Evolutionary conservation across 2,113 vertebrate species (phyloP).

Genomic region (Apteryx mantelli): DNA sequence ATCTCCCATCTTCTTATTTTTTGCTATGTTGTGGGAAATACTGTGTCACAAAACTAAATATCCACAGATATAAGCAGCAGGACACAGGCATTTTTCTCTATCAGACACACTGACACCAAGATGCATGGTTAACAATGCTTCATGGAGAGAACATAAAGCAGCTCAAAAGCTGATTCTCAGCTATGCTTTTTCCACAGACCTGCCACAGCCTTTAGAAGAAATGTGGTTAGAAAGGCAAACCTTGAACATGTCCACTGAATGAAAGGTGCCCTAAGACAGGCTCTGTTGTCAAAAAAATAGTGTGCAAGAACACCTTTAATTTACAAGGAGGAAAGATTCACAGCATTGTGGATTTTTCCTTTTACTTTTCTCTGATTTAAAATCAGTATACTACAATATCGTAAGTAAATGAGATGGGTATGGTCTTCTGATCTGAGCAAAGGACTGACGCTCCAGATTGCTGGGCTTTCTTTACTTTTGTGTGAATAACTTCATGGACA

Average conservation of each 20-base stretch:
- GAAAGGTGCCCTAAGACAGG: not conserved
- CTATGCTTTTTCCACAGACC: not conserved
- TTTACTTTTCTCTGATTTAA: not conserved
- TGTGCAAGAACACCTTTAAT: not conserved
- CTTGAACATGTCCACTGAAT: not conserved
- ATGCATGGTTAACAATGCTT: not conserved
- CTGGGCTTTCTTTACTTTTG: not conserved
- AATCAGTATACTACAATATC: not conserved
- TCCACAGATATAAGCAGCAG: not conserved
- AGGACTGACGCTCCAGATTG: not conserved
- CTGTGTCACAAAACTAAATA: slow-evolving; percentile 27
- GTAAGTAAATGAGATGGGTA: not conserved
- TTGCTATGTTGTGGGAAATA: slow-evolving; percentile 33
- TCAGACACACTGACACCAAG: not conserved
- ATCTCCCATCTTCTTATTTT: slow-evolving; percentile 34
- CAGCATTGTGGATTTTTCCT: rapidly evolving
- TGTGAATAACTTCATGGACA: rapidly evolving
- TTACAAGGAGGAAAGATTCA: not conserved
- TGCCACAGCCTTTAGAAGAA: not conserved
- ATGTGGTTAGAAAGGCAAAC: not conserved
- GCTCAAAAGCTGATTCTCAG: not conserved
- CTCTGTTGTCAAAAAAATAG: not conserved
- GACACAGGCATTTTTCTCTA: not conserved
- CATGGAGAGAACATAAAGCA: not conserved
- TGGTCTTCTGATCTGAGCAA: not conserved